A percentile compares a stretch with the other conserved stretches of the same genome.
Conservation (phyloP, 2,113 vertebrate species). For the Labrus mixtus region DNA sequence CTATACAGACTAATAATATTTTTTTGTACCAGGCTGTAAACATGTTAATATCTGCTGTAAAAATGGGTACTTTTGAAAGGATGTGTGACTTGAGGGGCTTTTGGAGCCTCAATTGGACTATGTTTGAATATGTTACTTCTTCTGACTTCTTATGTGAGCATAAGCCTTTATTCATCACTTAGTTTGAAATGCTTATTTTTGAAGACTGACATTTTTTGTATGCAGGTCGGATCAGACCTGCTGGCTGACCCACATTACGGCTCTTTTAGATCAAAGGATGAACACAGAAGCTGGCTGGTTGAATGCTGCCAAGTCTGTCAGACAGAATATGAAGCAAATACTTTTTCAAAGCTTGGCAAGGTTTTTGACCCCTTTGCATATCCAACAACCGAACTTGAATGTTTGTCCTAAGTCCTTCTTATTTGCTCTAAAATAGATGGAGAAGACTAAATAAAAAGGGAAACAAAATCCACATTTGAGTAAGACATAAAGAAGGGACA, state of each 20-base stretch:
- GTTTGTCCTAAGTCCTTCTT: background rate
- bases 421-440: background rate
- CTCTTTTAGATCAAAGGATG: background rate
- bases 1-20: too few species aligned
- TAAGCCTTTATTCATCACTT: background rate
- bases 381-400: constrained; percentile 1
- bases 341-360: constrained; percentile 8
- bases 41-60: too few species aligned
- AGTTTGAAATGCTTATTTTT: background rate
- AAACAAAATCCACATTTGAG: background rate
- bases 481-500: background rate
- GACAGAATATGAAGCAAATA: background rate
- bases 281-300: background rate
- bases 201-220: background rate
- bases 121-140: too few species aligned
- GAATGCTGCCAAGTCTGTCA: constrained; percentile 1
- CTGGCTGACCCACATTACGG: background rate
- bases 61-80: too few species aligned
- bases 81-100: too few species aligned
- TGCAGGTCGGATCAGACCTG: background rate
- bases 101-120: too few species aligned
- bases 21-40: too few species aligned
- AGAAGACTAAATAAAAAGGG: background rate
- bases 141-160: background rate
- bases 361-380: constrained; percentile 9